A percentile compares a stretch with the other conserved stretches of the same genome.
Evolutionary conservation across 1,140 invertebrate species (phyloP).

Genomic region (Heliconius nattereri): DNA sequence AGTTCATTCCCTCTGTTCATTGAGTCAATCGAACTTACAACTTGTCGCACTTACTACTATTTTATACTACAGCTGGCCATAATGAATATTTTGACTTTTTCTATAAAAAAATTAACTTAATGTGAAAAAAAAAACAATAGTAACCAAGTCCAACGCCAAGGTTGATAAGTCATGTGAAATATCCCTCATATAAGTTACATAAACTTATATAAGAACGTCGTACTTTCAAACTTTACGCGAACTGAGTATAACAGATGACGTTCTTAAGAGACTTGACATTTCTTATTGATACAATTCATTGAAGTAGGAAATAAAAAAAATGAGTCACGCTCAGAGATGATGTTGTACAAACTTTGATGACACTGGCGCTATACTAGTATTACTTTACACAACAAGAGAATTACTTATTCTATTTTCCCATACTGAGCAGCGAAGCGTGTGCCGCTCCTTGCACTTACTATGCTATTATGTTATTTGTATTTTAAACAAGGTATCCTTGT

Average conservation of each 20-base stretch:
- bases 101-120: not conserved
- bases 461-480: not conserved
- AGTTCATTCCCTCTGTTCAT: no score
- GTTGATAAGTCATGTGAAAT: constrained; percentile 31
- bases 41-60: no score
- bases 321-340: not conserved
- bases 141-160: not conserved
- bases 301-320: constrained; percentile 20
- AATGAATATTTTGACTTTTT: no score
- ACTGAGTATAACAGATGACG: constrained; percentile 39
- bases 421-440: not conserved
- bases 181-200: constrained; percentile 39
- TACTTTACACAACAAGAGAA: not conserved
- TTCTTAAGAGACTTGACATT: constrained; percentile 36
- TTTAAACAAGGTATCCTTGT: not conserved
- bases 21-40: no score
- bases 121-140: constrained; percentile 1
- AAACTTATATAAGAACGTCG: constrained; percentile 36
- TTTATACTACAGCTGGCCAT: no score
- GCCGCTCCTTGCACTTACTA: not conserved
- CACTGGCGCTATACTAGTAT: not conserved
- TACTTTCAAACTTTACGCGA: constrained; percentile 30
- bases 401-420: not conserved
- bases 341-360: not conserved
- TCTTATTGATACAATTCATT: constrained; percentile 34